A percentile compares a stretch with the other conserved stretches of the same genome.
These are phyloP conservation scores for Collichthys lucidus DNA, from an alignment of 2,113 vertebrate species.

Conservation along the genomic window DNA sequence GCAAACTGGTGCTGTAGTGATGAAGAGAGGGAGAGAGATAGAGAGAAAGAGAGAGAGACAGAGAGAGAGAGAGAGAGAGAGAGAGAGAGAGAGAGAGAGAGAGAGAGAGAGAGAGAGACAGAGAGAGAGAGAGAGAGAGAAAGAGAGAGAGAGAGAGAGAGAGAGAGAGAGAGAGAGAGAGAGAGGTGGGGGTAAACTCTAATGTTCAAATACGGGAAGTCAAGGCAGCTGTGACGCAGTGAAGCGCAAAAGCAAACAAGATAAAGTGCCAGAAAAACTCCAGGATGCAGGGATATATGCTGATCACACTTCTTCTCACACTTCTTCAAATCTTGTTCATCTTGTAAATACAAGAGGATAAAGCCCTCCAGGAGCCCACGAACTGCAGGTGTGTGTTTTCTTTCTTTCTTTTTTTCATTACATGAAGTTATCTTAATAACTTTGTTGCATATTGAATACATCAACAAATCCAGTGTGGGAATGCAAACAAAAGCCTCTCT, in stretches of 20 bases:
- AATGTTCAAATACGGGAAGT: constrained; percentile 40
- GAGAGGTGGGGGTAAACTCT: constrained; percentile 43
- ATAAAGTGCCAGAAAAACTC: constrained; percentile 28
- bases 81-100: constrained; percentile 39
- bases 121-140: constrained; percentile 20
- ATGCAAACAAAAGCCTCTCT: constrained; percentile 28
- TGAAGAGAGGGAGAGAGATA: not conserved
- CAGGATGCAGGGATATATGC: not conserved
- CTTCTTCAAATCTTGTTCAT: not conserved
- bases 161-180: constrained; percentile 12
- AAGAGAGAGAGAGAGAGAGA: not conserved
- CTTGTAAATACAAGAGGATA: constrained; percentile 13
- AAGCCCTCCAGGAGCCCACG: not conserved
- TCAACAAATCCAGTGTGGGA: constrained; percentile 17
- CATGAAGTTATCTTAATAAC: not conserved
- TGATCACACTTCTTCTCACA: not conserved
- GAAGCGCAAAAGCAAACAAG: constrained; percentile 22
- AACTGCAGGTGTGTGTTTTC: constrained; percentile 49
- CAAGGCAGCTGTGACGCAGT: constrained; percentile 38
- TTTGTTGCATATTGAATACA: constrained; percentile 1
- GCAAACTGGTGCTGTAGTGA: not conserved
- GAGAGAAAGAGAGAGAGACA: constrained; percentile 14
- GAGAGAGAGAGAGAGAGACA: constrained; percentile 17
- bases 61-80: not conserved
- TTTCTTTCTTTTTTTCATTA: not conserved